A percentile compares a stretch with the other conserved stretches of the same genome.
Conservation (phyloP, 1,140 invertebrate species). For the Nautilus pompilius region DNA sequence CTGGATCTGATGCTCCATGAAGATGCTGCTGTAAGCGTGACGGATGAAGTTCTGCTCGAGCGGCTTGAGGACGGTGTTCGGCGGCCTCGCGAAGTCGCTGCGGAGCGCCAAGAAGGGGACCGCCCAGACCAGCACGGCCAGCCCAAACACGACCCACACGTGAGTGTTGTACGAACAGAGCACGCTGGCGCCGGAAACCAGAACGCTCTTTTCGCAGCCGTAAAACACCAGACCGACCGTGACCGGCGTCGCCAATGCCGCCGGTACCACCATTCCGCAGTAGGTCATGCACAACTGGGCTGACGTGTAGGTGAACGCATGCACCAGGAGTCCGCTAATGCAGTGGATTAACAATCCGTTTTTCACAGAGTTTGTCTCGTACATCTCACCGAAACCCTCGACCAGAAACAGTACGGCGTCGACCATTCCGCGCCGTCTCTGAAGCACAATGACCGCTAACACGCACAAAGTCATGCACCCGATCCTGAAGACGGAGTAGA, state of each 20-base stretch:
- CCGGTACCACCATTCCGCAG: neutral
- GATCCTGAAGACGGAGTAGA: conserved; percentile 1
- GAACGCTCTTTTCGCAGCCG: neutral
- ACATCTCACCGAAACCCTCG: neutral
- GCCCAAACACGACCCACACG: neutral
- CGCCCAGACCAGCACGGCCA: conserved; percentile 10
- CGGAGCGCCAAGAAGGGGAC: conserved; percentile 10
- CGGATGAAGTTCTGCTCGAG: conserved; percentile 13
- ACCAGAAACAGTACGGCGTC: neutral
- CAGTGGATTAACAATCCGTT: neutral
- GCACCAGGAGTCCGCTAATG: neutral
- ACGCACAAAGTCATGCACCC: neutral
- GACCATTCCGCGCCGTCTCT: neutral
- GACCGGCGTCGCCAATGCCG: conserved; percentile 1
- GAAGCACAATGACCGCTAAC: neutral
- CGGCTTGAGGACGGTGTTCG: conserved; percentile 14
- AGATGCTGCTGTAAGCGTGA: conserved; percentile 14
- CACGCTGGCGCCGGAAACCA: neutral
- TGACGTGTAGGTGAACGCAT: neutral
- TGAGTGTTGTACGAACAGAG: neutral
- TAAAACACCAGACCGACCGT: neutral
- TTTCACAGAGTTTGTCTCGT: neutral
- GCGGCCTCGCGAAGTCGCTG: conserved; percentile 5
- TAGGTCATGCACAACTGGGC: neutral
- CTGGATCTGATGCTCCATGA: conserved; percentile 18